Base-by-base conservation (phyloP, 2,797 vertebrate genomes). In the Hypotaenidia okinawae region DNA sequence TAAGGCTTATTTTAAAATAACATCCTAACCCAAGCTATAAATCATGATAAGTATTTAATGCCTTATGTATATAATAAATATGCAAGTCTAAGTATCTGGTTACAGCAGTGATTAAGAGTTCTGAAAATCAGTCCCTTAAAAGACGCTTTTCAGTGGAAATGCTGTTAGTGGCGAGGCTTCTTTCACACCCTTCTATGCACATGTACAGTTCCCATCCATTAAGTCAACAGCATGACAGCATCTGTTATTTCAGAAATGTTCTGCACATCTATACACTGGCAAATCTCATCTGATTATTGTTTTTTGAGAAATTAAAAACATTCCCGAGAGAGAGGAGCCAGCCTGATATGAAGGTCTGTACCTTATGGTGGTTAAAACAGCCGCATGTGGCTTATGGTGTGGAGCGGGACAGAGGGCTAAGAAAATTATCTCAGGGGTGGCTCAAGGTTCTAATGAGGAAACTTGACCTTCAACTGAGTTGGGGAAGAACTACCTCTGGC, bases 31-130 rank as follows among this genome's bases (percentile, higher is more conserved):
- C 87, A 89, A 87, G 91, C 93, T 83, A 94, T 96, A 96, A 95
- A 96, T 96, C 95, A 96, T 4, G 23, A 57, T 93, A 95, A 97
- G 91, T 96, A 93, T 94, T 95, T 95, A 96, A 97, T 95, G 87
- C 93, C 80, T 89, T 96, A 96, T 72, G 41, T 96, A 94, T 94
- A 95, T 94, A 94, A 93, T 95, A 96, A 96, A 96, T 96, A 94
- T 90, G 88, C 85, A 90, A 95, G 87, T 87, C 90, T 54, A 89
- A 95, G 93, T 93, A 90, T 96, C 90, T 94, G 83, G 83, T 94
- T 97, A 93, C 95, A 94, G 80, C 77, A 76, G 63, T 89, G 89
- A 97, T 93, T 93, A 91, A 82, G 91, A 84, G 59, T 84, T 82
- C 83, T 76, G 78, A 93, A 96, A 97, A 93, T 82, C 85, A 93